phyloP scores from a whole-genome alignment of 2,888 invertebrate species.

The Hemithea aestivaria region DNA sequence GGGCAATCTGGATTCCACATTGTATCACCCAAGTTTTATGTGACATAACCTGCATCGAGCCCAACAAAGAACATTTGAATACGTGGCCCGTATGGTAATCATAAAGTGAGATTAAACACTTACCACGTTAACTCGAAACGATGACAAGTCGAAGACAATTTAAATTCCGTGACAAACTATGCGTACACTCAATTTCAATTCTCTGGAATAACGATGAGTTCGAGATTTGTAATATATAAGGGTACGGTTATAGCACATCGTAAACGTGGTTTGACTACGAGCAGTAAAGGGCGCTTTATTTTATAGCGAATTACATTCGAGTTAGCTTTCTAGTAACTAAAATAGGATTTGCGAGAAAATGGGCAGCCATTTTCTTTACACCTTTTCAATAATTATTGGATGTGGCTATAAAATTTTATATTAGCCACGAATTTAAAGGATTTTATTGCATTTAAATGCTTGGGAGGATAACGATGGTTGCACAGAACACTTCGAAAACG shows the following conservation, averaged over 20 bases:
- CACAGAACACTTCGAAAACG: constrained; percentile 37
- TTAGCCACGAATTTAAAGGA: background rate
- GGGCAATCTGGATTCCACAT: constrained; percentile 20
- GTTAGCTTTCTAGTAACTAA: constrained; percentile 14
- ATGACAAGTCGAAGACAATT: constrained; percentile 43
- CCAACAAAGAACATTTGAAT: constrained; percentile 29
- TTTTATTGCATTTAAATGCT: constrained; percentile 12
- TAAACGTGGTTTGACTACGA: constrained; percentile 32
- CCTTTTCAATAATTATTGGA: constrained; percentile 2
- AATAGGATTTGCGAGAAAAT: constrained; percentile 12
- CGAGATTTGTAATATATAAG: constrained; percentile 37
- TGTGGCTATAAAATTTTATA: constrained; percentile 1
- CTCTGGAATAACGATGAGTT: constrained; percentile 35
- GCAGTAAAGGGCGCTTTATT: constrained; percentile 27
- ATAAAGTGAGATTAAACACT: constrained; percentile 38
- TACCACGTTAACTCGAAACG: constrained; percentile 43
- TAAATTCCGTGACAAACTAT: constrained; percentile 39
- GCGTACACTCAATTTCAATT: constrained; percentile 33
- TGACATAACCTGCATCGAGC: constrained; percentile 34
- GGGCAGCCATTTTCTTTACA: constrained; percentile 10
- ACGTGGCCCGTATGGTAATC: constrained; percentile 44
- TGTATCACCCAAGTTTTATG: constrained; percentile 28
- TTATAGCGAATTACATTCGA: constrained; percentile 18
- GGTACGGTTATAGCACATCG: constrained; percentile 34
- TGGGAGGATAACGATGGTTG: constrained; percentile 37